A percentile compares a stretch with the other conserved stretches of the same genome.
Conservation (phyloP, 2,797 vertebrate genomes). For the Anguilla megastoma region DNA sequence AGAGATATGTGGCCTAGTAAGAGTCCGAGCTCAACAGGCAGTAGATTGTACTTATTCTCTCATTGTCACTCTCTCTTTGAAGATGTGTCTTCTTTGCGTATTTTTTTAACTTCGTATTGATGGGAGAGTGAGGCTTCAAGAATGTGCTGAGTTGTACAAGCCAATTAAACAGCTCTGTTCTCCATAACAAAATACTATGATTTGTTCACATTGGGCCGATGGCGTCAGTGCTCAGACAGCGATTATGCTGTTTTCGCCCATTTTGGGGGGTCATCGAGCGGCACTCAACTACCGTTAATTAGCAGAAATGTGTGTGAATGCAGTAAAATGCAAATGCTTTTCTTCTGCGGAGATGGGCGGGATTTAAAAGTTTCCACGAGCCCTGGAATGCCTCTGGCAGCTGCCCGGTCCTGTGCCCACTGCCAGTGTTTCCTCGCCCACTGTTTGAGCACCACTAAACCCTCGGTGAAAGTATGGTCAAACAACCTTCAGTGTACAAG, state of each 20-base stretch:
- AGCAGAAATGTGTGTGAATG: background rate
- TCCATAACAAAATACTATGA: background rate
- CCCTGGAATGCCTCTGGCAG: background rate
- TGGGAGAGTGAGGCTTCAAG: background rate
- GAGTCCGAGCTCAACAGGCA: background rate
- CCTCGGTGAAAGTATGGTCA: background rate
- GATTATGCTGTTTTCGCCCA: background rate
- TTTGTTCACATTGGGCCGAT: background rate
- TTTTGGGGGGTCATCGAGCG: background rate
- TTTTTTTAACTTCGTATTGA: background rate
- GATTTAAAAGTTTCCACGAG: background rate
- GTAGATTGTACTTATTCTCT: background rate
- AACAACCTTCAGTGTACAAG: background rate
- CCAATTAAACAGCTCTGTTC: background rate
- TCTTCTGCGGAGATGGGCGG: background rate
- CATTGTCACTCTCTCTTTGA: background rate
- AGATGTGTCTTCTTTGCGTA: background rate
- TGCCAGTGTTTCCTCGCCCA: background rate
- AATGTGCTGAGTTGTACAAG: background rate
- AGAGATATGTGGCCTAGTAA: background rate
- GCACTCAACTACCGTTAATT: background rate
- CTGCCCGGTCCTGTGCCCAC: background rate
- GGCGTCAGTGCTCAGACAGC: background rate
- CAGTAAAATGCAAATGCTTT: background rate
- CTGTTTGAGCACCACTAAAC: background rate